Evolutionary conservation across 2,888 invertebrate genomes (phyloP), one percentile per base, ranked within the genome.

Genomic region (Epiblema foenella): DNA sequence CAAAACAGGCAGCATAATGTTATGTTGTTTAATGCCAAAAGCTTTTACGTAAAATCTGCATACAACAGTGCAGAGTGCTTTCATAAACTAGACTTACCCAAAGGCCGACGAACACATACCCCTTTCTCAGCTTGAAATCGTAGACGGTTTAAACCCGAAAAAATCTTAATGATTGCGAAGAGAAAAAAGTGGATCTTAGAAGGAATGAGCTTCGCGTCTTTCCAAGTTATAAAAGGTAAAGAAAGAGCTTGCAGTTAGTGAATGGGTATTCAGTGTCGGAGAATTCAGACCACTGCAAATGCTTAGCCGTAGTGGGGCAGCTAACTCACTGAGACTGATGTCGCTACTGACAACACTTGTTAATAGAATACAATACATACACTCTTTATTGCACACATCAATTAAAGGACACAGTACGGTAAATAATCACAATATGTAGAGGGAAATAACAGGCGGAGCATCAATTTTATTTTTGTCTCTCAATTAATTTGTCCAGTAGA

Each of bases 191-290:
- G 73, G 78, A 81, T 91, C 91, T 91, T 88, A 85, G 88, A 85
- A 88, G 90, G 80, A 87, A 89, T 85, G 90, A 88, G 88, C 81
- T 85, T 80, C 81, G 80, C 88, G 87, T 90, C 90, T 90, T 91
- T 90, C 85, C 85, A 79, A 88, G 87, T 86, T 87, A 88, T 89
- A 89, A 89, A 90, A 87, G 89, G 87, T 86, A 89, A 86, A 89
- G 87, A 89, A 89, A 89, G 84, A 83, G 84, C 85, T 82, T 85
- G 88, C 87, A 89, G 89, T 93, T 92, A 89, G 90, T 92, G 93
- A 93, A 93, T 92, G 87, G 89, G 83, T 85, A 89, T 92, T 92
- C 91, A 89, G 85, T 85, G 84, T 81, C 83, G 85, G 82, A 77
- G 85, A 88, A 89, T 89, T 89, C 90, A 88, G 85, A 88, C 88